Conservation (phyloP, 2,113 vertebrate species). For the Rutilus rutilus region DNA sequence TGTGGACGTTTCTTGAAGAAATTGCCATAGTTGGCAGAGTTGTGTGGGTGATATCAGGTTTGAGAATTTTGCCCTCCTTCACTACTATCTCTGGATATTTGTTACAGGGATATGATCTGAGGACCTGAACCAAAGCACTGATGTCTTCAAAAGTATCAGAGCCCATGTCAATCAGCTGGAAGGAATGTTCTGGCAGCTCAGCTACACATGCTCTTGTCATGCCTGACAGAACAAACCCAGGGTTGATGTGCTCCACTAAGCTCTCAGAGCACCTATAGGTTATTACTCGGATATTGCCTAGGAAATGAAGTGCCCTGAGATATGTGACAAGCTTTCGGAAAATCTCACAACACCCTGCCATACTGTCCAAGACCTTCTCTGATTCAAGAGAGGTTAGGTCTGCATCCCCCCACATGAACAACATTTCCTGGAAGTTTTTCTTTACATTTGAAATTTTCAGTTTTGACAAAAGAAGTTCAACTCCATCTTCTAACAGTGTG, state of each 20-base stretch:
- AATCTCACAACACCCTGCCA: conserved; percentile 79
- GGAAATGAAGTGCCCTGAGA: conserved; percentile 68
- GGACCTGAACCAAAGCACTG: conserved; percentile 70
- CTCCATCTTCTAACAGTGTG: conserved; percentile 52
- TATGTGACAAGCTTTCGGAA: conserved; percentile 78
- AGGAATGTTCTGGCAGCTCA: conserved; percentile 78
- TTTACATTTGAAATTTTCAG: conserved; percentile 64
- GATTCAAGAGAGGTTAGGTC: conserved; percentile 68
- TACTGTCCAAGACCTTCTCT: conserved; percentile 66
- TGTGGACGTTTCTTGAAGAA: conserved; percentile 7
- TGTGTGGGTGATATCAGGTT: conserved; percentile 73
- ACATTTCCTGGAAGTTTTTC: conserved; percentile 75
- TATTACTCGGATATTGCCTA: conserved; percentile 74
- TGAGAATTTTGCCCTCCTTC: conserved; percentile 71
- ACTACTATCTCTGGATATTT: conserved; percentile 80
- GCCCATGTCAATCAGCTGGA: conserved; percentile 82
- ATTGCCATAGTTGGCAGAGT: conserved; percentile 53
- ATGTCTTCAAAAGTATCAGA: conserved; percentile 72
- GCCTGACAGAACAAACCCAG: conserved; percentile 80
- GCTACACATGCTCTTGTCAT: conserved; percentile 80
- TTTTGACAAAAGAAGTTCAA: conserved; percentile 57
- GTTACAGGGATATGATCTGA: conserved; percentile 69
- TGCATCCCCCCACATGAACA: conserved; percentile 84
- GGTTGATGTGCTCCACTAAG: conserved; percentile 75
- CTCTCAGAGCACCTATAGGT: conserved; percentile 78